Conservation (phyloP, 2,888 invertebrate genomes). For the Synergus gifuensis region DNA sequence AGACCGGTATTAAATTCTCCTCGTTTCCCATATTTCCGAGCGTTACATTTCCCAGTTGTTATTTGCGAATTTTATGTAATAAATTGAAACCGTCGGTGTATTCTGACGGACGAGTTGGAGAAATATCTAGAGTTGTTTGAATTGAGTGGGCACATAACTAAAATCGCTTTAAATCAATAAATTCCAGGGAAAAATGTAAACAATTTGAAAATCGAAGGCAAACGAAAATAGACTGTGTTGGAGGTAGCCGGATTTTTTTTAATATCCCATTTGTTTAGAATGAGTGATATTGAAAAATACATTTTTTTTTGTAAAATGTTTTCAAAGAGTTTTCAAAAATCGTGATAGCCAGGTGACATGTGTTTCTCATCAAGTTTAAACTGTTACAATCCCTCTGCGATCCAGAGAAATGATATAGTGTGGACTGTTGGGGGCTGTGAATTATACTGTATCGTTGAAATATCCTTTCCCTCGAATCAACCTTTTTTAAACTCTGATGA, state of each 20-base stretch:
- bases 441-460: constrained; percentile 50
- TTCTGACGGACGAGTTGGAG: neutral
- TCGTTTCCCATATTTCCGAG: constrained; percentile 3
- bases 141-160: neutral
- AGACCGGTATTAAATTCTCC: constrained; percentile 15
- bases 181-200: constrained; percentile 5
- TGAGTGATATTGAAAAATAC: neutral
- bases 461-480: neutral
- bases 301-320: neutral
- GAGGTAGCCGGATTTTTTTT: neutral
- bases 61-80: constrained; percentile 17
- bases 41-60: neutral
- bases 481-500: constrained; percentile 4
- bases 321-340: neutral
- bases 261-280: neutral
- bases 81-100: constrained; percentile 22
- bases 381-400: constrained; percentile 57
- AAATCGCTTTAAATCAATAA: constrained; percentile 15
- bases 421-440: constrained; percentile 53
- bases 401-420: constrained; percentile 55
- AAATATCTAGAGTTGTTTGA: constrained; percentile 7
- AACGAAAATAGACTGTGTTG: neutral
- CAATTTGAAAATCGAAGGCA: neutral
- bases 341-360: neutral
- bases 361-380: constrained; percentile 52